Base-by-base conservation (phyloP, 1,140 invertebrate species). In the Metaphire vulgaris region DNA sequence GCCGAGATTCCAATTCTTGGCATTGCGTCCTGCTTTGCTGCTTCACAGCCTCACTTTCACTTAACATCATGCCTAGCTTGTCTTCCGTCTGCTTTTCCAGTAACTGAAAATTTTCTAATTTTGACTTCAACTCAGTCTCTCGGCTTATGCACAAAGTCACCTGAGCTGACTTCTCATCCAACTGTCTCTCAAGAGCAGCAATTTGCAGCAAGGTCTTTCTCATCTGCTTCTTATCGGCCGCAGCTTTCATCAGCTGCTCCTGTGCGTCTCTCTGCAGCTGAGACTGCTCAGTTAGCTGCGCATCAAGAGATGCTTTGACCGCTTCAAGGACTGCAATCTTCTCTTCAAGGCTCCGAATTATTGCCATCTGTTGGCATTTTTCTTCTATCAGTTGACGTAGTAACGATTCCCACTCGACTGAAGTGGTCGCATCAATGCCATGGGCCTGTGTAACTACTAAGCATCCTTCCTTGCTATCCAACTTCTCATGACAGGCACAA, bases 101-200 rank as follows among this genome's bases (percentile, higher is more conserved):
- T 56, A 12, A 12, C 41, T 56, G 41, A 6, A 56, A 21, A 6
- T 56, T 21, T 6, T 56, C 41, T 21, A 21, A 6, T 21, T 56
- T 56, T 21, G 21, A 12, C 41, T 21, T 56, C 41, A 56, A 56
- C 41, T 56, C 41, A n/a, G n/a, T 56, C 41, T 56, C 21, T 21
- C 41, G 21, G 41, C 6, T 56, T 21, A 56, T 56, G 6, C 41
- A 56, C 41, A 6, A 12, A 21, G 41, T 56, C 41, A 56, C 41
- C 41, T 56, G 41, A 56, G 41, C 41, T 56, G 41, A 56, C 41
- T 56, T 56, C 41, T 56, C 41, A 56, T 56, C 41, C 41, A 56
- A 56, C 41, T 56, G 41, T 56, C 41, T 56, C 6, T 56, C 41
- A 21, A 56, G 41, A 56, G 41, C 41, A 6, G 41, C 21, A 21